Conservation (phyloP, 2,797 vertebrate genomes). For the Carcharodon carcharias region DNA sequence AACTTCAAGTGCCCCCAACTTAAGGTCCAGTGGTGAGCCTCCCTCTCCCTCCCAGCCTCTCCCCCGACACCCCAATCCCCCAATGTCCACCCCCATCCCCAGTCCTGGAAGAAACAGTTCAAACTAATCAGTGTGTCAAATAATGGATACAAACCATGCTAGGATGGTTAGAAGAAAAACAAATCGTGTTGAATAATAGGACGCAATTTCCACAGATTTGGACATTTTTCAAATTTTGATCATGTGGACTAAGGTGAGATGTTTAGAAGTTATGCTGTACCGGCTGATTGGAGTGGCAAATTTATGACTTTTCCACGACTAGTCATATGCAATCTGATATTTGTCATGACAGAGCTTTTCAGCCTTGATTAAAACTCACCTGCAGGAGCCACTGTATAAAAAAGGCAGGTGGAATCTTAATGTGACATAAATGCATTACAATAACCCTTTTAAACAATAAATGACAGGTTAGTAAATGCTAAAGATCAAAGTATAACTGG, state of each 20-base stretch:
- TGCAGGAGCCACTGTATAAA: neutral
- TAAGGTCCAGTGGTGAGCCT: too few species aligned
- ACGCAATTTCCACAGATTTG: neutral
- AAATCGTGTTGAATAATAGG: neutral
- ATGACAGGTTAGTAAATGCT: neutral
- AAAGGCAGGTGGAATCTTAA: neutral
- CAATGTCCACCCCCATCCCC: too few species aligned
- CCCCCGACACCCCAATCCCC: too few species aligned
- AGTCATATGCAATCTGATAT: slow-evolving; percentile 12
- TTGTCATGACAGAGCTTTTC: neutral
- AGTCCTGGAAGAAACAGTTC: neutral
- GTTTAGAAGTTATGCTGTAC: neutral
- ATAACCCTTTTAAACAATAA: neutral
- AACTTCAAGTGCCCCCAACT: too few species aligned
- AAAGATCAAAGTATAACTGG: neutral
- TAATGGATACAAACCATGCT: neutral
- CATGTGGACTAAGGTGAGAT: neutral
- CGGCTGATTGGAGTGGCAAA: neutral
- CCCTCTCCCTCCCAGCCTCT: too few species aligned
- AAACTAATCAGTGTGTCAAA: neutral
- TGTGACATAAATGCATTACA: neutral
- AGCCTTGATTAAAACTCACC: neutral
- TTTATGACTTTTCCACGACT: slow-evolving; percentile 3
- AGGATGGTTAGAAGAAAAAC: neutral
- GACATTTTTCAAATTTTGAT: neutral